Evolutionary conservation across 1,140 invertebrate genomes (phyloP), one percentile per base, ranked within the genome.

Genomic region (Luehdorfia chinensis): DNA sequence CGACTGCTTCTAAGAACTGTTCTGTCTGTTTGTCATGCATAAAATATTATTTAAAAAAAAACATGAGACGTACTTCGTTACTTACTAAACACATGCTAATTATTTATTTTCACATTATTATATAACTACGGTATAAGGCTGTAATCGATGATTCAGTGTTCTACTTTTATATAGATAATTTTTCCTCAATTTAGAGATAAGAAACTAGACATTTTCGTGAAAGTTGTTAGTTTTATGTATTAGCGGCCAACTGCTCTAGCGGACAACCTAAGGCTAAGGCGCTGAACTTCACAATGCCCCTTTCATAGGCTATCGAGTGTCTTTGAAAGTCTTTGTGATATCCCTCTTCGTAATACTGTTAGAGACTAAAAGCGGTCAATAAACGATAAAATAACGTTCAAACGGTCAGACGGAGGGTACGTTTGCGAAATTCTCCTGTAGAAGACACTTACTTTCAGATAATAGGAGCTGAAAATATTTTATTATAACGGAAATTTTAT

Each of bases 291-390:
- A 11, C 32, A 13, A 21, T 25, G 16, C 34, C 45, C 33, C 34
- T 37, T 62, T 53, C 36, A 43, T 50, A 48, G 53, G 43, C 54
- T 59, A 59, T 59, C 51, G 59, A 49, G 31, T 43, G 34, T 49
- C 55, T 60, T 50, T 56, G 36, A 52, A 44, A 54, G 56, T 58
- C 63, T 67, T 67, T 66, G 68, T 63, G 55, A 43, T 46, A 50
- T 34, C 51, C 52, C 49, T 50, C 47, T 37, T 36, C 52, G 49
- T 71, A 70, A 73, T 54, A 39, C 44, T 61, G 70, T 73, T 74
- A 68, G 41, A 48, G 63, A 56, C 55, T 66, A 56, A 59, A 62
- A 60, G 65, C 55, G 55, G 49, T 51, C 50, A 55, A 41, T 47
- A 47, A 36, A 53, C 41, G 46, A 47, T 46, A 39, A 47, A 52